Conservation (phyloP, 2,113 vertebrate genomes). For the Anolis sagrei region DNA sequence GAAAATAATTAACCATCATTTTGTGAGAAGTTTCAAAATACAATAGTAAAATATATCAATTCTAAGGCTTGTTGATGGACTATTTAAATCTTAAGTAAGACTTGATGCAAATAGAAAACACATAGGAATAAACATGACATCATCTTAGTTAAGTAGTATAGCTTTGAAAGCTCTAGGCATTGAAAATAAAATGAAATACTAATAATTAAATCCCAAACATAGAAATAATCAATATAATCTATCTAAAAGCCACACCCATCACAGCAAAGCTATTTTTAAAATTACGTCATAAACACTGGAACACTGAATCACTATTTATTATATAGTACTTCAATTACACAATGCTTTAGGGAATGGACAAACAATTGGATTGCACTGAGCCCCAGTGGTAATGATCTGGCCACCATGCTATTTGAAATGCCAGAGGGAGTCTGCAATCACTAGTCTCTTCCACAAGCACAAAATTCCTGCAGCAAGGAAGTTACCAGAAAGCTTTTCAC, state of each 20-base stretch:
- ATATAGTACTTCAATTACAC: constrained; percentile 3
- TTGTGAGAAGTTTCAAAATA: neutral
- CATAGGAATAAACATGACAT: neutral
- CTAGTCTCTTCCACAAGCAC: neutral
- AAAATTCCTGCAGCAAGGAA: constrained; percentile 44
- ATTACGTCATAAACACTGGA: neutral
- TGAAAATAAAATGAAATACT: constrained; percentile 17
- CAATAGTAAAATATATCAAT: neutral
- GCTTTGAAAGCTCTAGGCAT: neutral
- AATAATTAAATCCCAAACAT: neutral
- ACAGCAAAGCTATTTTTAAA: neutral
- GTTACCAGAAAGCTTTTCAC: constrained; percentile 47
- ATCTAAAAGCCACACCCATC: constrained; percentile 12
- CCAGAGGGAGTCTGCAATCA: constrained; percentile 9
- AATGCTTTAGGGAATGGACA: neutral
- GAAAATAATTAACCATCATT: neutral
- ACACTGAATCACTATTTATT: neutral
- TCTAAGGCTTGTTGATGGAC: neutral
- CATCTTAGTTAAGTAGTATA: neutral
- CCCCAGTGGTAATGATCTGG: neutral
- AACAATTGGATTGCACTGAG: neutral
- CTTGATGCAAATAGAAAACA: neutral
- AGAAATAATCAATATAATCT: constrained; percentile 5
- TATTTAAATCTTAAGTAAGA: neutral
- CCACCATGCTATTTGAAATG: constrained; percentile 15